A percentile compares a stretch with the other conserved stretches of the same genome.
Evolutionary conservation across 2,888 invertebrate genomes (phyloP).

Genomic region (Drosophila mulleri): DNA sequence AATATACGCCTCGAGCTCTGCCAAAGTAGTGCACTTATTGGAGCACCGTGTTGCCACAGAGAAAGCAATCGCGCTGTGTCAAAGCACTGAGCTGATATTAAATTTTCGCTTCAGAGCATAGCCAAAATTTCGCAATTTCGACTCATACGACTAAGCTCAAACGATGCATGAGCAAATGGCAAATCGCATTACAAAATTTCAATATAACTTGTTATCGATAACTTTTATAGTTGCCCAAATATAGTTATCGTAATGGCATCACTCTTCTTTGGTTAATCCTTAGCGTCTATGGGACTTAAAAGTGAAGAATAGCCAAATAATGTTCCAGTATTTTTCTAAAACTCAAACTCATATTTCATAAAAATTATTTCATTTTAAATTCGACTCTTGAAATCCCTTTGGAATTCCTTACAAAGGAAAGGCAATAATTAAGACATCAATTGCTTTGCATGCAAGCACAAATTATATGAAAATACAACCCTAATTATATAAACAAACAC

Average conservation of each 20-base stretch:
- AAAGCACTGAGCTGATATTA: neutral
- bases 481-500: constrained; percentile 7
- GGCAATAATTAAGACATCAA: neutral
- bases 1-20: neutral
- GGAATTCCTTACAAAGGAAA: neutral
- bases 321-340: too few relatives aligned
- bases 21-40: neutral
- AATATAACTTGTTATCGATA: neutral
- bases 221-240: neutral
- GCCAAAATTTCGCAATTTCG: neutral
- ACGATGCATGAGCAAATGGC: neutral
- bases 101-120: neutral
- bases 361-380: neutral
- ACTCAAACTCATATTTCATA: too few relatives aligned
- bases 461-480: constrained; percentile 1
- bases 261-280: too few relatives aligned
- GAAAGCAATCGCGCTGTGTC: neutral
- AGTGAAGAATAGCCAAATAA: too few relatives aligned
- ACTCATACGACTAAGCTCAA: neutral
- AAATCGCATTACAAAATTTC: neutral
- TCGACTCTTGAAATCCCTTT: neutral
- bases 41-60: neutral
- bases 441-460: neutral
- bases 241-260: neutral
- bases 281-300: too few relatives aligned